Conservation (phyloP, 2,113 vertebrate species). For the Candoia aspera region DNA sequence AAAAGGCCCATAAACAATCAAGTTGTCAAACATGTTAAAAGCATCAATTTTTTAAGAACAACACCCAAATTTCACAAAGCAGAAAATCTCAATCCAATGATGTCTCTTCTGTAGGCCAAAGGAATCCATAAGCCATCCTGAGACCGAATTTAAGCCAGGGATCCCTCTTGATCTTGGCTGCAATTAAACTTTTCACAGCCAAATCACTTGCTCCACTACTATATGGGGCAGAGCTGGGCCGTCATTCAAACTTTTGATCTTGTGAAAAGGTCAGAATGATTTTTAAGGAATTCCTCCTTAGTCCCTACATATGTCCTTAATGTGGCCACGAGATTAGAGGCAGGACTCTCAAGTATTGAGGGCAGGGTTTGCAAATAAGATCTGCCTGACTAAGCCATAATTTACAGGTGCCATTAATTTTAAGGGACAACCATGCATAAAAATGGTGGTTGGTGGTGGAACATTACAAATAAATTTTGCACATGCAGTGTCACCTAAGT, state of each 20-base stretch:
- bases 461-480: background rate
- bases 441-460: background rate
- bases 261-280: background rate
- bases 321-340: background rate
- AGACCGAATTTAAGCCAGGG: background rate
- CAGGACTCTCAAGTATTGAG: background rate
- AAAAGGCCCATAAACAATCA: background rate
- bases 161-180: background rate
- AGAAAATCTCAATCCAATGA: background rate
- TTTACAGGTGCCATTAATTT: background rate
- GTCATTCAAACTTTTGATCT: background rate
- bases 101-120: background rate
- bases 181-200: background rate
- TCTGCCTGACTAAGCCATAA: background rate
- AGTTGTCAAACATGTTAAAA: background rate
- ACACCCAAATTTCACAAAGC: background rate
- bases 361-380: background rate
- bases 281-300: background rate
- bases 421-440: background rate
- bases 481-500: background rate
- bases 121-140: background rate
- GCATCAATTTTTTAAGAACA: background rate
- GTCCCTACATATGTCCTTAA: background rate
- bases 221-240: background rate
- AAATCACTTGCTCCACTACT: background rate